Base-by-base conservation (phyloP, 2,888 invertebrate genomes). In the Diadromus collaris region DNA sequence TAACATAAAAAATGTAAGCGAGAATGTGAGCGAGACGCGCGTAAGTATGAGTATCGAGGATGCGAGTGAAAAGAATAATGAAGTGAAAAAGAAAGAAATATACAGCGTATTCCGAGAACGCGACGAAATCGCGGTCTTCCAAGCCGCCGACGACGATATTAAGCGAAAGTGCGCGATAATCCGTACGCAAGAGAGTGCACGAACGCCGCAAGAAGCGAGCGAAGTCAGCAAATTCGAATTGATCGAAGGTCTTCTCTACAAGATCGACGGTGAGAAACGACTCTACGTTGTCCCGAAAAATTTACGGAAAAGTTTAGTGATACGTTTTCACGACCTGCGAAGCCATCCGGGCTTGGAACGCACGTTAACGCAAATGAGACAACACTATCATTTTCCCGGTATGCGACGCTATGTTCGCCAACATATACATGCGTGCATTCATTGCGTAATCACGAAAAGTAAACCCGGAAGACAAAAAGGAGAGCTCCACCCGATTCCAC, bases 401-500 rank as follows among this genome's bases (percentile, higher is more conserved):
- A 73, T 84, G 76, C 34, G 65, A 16, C 64, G 80, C 1, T 85
- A 85, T 63, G 61, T 84, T 0, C 67, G 76, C 38, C 24, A 58
- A 5, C 84, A 83, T 69, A 80, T 87, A n/a, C 10, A 41, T 1
- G 65, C 69, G 4, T 87, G 86, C 54, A n/a, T 86, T 0, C 79
- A 85, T 16, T 87, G 85, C 69, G 74, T 82, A 0, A 32, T 82
- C 34, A 76, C 61, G n/a, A 85, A 85, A 63, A 41, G 34, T 9
- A 77, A 69, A 29, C 64, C 67, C 7, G 85, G 85, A 6, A 79
- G 67, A 34, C 79, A 76, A 70, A 68, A 68, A 7, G 84, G 84
- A 9, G 65, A 75, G 3, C 64, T 87, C 6, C 82, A 86, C 60
- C 85, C 86, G 24, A 83, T 85, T 13, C 82, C 82, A 0, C 80